Evolutionary conservation across 2,888 invertebrate genomes (phyloP).

Genomic region (Oligia fasciuncula): DNA sequence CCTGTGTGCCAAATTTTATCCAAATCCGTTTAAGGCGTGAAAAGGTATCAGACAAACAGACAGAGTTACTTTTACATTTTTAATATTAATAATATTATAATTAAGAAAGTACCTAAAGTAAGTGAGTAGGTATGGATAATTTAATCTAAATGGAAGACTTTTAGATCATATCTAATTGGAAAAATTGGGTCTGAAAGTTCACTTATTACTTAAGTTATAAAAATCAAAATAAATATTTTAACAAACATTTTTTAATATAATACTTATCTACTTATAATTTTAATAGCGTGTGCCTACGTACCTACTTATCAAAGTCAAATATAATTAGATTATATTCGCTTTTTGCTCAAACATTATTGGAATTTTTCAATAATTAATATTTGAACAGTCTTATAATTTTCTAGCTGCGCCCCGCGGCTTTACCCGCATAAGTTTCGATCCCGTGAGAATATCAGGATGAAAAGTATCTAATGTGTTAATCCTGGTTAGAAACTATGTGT

Average conservation of each 20-base stretch:
- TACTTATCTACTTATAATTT: slow-evolving; percentile 4
- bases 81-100: too few relatives aligned
- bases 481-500: too few relatives aligned
- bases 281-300: background rate
- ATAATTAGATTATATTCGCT: slow-evolving; percentile 30
- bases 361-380: slow-evolving; percentile 10
- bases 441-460: too few relatives aligned
- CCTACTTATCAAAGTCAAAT: slow-evolving; percentile 35
- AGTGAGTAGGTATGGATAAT: background rate
- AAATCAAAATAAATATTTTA: too few relatives aligned
- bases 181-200: background rate
- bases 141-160: background rate
- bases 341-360: background rate
- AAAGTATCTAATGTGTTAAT: too few relatives aligned
- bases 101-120: too few relatives aligned
- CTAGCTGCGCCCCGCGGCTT: too few relatives aligned
- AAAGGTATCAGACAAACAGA: background rate
- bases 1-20: background rate
- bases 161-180: background rate
- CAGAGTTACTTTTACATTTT: background rate
- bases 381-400: background rate
- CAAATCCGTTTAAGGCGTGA: background rate
- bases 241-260: too few relatives aligned
- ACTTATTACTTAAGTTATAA: background rate
- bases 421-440: too few relatives aligned